Base-by-base conservation (phyloP, 2,888 invertebrate species). In the Salpingus planirostris region DNA sequence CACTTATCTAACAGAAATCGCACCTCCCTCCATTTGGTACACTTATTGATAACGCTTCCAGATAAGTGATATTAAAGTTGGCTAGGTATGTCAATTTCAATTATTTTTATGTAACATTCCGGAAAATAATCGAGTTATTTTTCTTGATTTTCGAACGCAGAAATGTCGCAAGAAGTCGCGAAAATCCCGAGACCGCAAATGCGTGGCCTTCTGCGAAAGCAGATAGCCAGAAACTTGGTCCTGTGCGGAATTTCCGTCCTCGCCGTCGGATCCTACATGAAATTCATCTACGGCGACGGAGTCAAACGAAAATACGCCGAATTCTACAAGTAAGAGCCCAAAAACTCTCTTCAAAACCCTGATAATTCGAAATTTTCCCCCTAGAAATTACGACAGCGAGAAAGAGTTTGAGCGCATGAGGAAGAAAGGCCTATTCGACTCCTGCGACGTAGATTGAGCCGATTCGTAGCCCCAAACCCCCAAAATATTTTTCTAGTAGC, bases 241-340 rank as follows among this genome's bases (percentile, higher is more conserved):
- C 13, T 41, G 2, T 27, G 31, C 10, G 33, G 24, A n/a, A 21
- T 38, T 10, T 22, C 21, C 15, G 27, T 31, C 12, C 21, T 26
- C 10, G 7, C 13, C n/a, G 28, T 30, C 6, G 38, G 33, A 10
- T 1, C 35, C 1, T 34, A 36, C 22, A 40, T 43, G 38, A 42
- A 33, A 31, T 28, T 42, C 15, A 11, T 38, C n/a, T 39, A 28
- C 18, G 39, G 39, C 5, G 33, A 43, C 35, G 27, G 29, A 7
- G 15, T 24, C 3, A 43, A 43, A 27, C 23, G 14, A n/a, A 14
- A 7, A 4, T 43, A 43, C 15, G 42, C 43, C 2, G 46, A 46
- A 11, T 46, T 42, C 21, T 85, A 86, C 70, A 78, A 72, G 89
- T 88, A 69, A 69, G 67, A 63, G n/a, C n/a, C n/a, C n/a, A n/a